Evolutionary conservation across 2,797 vertebrate genomes (phyloP), one percentile per base, ranked within the genome.

Genomic region (Xenopus petersii): DNA sequence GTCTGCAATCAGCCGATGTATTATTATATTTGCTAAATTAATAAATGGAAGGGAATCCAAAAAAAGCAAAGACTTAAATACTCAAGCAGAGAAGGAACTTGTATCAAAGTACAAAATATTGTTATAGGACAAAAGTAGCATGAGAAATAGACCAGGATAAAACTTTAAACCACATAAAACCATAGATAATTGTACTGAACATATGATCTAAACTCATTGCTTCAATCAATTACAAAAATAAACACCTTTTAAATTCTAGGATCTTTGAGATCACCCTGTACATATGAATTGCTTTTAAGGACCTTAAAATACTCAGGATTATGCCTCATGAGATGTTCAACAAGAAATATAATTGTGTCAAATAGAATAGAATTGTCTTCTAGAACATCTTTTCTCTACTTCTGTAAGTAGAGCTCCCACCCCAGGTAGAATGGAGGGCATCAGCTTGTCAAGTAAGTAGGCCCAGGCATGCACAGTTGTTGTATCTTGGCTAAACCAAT

Each of bases 281-380:
- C 51, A 77, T 93, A 92, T 0, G 85, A 84, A 77, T 83, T 66
- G n/a, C 84, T 73, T 16, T 79, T 65, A 61, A 80, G 42, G 33
- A 76, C 58, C 75, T 64, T 54, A 12, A 72, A 63, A 13, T 81
- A 81, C n/a, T 46, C 61, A 73, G 89, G 87, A 69, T 91, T 90
- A 30, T 88, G 83, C 75, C 89, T 89, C 89, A 93, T 92, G 84
- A 94, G 84, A 65, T 91, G 89, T 70, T 95, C 94, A 77, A 89
- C 94, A 84, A 95, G 86, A 87, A 90, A 91, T 88, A 81, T 85
- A 75, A 93, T 75, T 79, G 90, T 88, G 79, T 91, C 85, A 85
- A 94, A 91, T 2, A 64, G 80, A 79, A 82, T 71, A 80, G 82
- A 73, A 49, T 62, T 78, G 30, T 78, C 63, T 70, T 75, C 77